A percentile compares a stretch with the other conserved stretches of the same genome.
Conservation (phyloP, 2,113 vertebrate species). For the Orycteropus afer region DNA sequence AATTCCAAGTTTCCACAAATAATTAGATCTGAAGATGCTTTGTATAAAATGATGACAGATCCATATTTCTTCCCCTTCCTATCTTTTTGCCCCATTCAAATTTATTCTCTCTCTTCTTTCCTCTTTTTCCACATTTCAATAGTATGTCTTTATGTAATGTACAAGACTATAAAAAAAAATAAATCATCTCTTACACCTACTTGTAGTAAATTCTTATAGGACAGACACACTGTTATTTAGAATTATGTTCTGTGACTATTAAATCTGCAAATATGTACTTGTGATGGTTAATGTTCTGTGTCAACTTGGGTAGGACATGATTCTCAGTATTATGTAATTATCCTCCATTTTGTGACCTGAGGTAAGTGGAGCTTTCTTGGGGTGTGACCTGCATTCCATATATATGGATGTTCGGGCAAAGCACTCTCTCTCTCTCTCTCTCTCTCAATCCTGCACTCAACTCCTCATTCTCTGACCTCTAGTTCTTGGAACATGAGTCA, state of each 20-base stretch:
- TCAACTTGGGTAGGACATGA: too few species aligned
- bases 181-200: background rate
- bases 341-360: too few species aligned
- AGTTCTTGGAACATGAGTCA: too few species aligned
- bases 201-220: background rate
- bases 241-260: background rate
- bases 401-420: too few species aligned
- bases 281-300: too few species aligned
- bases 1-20: slow-evolving; percentile 22
- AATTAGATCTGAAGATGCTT: background rate
- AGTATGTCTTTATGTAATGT: background rate
- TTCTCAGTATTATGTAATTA: too few species aligned
- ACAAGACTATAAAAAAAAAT: background rate
- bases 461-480: too few species aligned
- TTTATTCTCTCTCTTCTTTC: background rate
- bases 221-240: background rate
- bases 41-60: background rate
- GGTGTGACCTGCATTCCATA: too few species aligned
- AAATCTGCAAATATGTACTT: background rate
- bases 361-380: too few species aligned
- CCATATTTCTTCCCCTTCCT: background rate
- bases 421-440: too few species aligned
- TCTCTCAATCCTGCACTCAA: too few species aligned
- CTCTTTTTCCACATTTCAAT: background rate
- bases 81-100: slow-evolving; percentile 10